A percentile compares a stretch with the other conserved stretches of the same genome.
These are phyloP conservation scores for Coronaproctus castanopsis DNA, from an alignment of 2,888 invertebrate species.

Conservation along the genomic window DNA sequence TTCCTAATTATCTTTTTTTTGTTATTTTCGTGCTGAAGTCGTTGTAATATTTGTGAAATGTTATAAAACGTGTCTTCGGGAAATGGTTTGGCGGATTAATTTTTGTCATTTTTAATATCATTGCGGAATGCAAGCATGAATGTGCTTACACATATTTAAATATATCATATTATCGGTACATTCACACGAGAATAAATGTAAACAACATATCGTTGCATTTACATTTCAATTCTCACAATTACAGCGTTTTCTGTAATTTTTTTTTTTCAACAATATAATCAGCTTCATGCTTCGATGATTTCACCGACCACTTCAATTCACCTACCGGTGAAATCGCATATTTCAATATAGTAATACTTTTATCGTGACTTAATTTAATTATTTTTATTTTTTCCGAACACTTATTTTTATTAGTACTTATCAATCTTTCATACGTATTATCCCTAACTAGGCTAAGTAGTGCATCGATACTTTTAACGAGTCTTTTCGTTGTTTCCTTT, in stretches of 20 bases:
- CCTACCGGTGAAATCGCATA: not conserved
- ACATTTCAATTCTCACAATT: not conserved
- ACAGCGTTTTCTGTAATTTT: not conserved
- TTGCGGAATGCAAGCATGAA: not conserved
- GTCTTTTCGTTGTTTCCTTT: not conserved
- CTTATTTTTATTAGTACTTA: not conserved
- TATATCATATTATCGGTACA: not conserved
- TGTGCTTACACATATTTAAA: not conserved
- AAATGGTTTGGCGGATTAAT: not conserved
- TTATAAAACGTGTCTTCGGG: not conserved
- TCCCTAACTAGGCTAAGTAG: not conserved
- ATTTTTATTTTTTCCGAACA: not conserved
- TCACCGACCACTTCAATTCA: not conserved
- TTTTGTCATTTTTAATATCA: not conserved
- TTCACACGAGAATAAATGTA: not conserved
- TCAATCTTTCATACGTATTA: not conserved
- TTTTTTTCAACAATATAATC: not conserved
- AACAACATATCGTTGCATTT: not conserved
- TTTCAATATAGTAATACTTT: not conserved
- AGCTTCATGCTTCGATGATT: not conserved
- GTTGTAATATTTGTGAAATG: not conserved
- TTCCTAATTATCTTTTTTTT: not conserved
- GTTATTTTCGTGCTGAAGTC: too few species aligned
- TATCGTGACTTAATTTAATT: not conserved
- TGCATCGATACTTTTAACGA: not conserved